Conservation (phyloP, 2,888 invertebrate genomes). For the Drosophila sordidapex region DNA sequence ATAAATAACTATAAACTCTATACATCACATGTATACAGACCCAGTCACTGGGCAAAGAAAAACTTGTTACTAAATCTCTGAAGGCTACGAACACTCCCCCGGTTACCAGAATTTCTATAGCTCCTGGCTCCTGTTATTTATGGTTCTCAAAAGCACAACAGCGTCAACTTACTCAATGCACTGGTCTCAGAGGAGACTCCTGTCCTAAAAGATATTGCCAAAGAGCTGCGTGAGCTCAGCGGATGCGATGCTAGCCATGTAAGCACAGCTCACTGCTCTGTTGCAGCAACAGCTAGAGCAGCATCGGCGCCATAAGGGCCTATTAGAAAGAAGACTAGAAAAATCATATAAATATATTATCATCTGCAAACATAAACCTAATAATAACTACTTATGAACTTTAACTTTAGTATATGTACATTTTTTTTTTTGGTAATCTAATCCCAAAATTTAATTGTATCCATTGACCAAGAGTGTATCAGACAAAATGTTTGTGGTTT, state of each 20-base stretch:
- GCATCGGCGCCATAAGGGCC: slow-evolving; percentile 1
- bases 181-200: slow-evolving; percentile 1
- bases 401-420: neutral
- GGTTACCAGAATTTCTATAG: neutral
- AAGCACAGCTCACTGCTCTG: slow-evolving; percentile 6
- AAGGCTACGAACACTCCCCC: neutral
- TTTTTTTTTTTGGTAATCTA: neutral
- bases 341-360: neutral
- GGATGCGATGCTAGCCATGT: neutral
- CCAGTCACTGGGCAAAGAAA: neutral
- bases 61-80: neutral
- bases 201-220: slow-evolving; percentile 8
- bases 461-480: neutral
- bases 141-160: neutral
- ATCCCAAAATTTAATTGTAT: neutral
- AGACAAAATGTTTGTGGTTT: neutral
- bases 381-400: neutral
- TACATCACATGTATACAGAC: neutral
- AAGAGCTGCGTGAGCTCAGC: slow-evolving; percentile 4
- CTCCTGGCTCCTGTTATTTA: neutral
- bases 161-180: slow-evolving; percentile 6
- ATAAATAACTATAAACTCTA: neutral
- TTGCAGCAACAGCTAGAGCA: slow-evolving; percentile 2
- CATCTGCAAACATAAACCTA: neutral
- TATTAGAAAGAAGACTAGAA: slow-evolving; percentile 4